Base-by-base conservation (phyloP, 2,888 invertebrate species). In the Cremastinae sp. region DNA sequence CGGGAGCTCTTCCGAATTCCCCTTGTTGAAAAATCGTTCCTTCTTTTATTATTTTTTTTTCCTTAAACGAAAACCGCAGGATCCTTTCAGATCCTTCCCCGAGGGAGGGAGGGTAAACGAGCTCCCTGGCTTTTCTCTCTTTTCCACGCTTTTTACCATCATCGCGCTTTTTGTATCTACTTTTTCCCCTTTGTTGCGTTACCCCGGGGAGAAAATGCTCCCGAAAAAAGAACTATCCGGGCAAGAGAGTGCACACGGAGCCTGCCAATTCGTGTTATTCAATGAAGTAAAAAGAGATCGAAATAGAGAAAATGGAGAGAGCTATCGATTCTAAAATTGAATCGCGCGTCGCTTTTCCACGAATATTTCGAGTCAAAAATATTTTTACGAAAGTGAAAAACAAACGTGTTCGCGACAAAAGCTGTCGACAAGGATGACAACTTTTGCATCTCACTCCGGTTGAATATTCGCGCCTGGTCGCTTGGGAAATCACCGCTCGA, bases 401-500 rank as follows among this genome's bases (percentile, higher is more conserved):
- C 28, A 28, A 28, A 5, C 28, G 28, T 28, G 5, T 28, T 5
- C 2, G 28, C 5, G 28, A 28, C 28, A 5, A 28, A 28, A 28
- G n/a, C 28, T 5, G 28, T 5, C 28, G 28, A 28, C 28, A 5
- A 28, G 28, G 5, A 28, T 28, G 28, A 5, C 28, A 5, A 28
- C 2, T 28, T 28, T 28, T 5, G 28, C 2, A 28, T 28, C 28
- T 28, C 28, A n/a, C n/a, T n/a, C 28, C 2, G 28, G 28, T 28
- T 5, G 28, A 5, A 2, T 2, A 28, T 70, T 35, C 37, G 10
- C 18, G 56, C 62, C 55, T 73, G 79, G 82, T 81, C 86, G 83
- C 85, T 83, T 83, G 86, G 86, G 85, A 87, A 87, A 87, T 86
- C 86, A 86, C 74, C 83, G 78, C 72, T 73, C 74, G 83, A 86